A percentile compares a stretch with the other conserved stretches of the same genome.
Evolutionary conservation across 2,113 vertebrate species (phyloP).

Genomic region (Thryonomys swinderianus): DNA sequence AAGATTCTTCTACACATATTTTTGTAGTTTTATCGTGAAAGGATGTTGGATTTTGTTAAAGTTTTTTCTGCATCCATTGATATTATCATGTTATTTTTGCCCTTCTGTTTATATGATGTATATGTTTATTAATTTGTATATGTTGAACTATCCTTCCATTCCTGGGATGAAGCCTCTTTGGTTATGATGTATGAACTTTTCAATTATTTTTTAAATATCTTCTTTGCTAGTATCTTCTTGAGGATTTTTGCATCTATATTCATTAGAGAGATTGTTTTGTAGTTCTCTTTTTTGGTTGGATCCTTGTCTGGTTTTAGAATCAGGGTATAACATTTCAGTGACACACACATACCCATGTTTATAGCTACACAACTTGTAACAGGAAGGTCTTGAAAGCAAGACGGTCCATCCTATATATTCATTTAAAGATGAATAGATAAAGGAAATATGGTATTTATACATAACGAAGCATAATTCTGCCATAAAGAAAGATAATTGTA

Average conservation of each 20-base stretch:
- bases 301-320: background rate
- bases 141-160: background rate
- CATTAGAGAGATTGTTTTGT: background rate
- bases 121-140: background rate
- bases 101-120: background rate
- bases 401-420: background rate
- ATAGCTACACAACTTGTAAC: background rate
- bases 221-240: background rate
- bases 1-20: background rate
- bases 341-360: background rate
- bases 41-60: background rate
- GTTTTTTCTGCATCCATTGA: background rate
- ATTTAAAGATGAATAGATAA: background rate
- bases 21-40: background rate
- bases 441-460: background rate
- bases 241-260: background rate
- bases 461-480: background rate
- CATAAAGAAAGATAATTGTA: background rate
- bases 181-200: background rate
- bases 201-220: background rate
- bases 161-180: background rate
- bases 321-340: background rate
- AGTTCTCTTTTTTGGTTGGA: background rate
- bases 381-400: background rate
- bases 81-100: background rate